These are phyloP conservation scores for Ganaspis sp. DNA, from an alignment of 1,140 invertebrate genomes.

Conservation along the genomic window DNA sequence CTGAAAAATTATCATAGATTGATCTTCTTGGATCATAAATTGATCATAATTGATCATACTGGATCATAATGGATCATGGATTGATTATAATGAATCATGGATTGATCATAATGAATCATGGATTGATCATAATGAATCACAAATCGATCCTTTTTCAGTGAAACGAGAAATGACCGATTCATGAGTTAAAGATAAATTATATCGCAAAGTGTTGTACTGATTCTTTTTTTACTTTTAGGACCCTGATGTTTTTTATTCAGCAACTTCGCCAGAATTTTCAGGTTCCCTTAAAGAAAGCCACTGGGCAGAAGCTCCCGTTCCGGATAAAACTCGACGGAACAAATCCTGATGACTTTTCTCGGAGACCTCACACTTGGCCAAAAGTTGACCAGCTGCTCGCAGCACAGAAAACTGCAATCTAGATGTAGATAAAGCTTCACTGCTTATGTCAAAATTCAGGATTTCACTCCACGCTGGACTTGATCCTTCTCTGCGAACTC, in stretches of 20 bases:
- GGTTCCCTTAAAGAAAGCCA: conserved; percentile 76
- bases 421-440: conserved; percentile 77
- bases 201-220: neutral
- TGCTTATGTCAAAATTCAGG: conserved; percentile 86
- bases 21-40: neutral
- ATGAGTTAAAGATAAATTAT: neutral
- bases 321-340: conserved; percentile 77
- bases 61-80: too few species aligned
- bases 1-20: neutral
- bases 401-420: conserved; percentile 77
- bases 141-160: neutral
- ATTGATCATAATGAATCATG: neutral
- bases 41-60: too few species aligned
- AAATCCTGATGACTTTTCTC: conserved; percentile 75
- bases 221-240: too few species aligned
- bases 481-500: conserved; percentile 88
- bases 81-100: too few species aligned
- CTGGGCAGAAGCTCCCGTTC: conserved; percentile 78
- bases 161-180: neutral
- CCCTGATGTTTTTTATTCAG: neutral
- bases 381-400: conserved; percentile 77
- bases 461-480: conserved; percentile 93
- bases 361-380: conserved; percentile 76
- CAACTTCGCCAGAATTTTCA: conserved; percentile 41
- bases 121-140: neutral